Evolutionary conservation across 1,140 invertebrate species (phyloP), one percentile per base, ranked within the genome.

Genomic region (Drosophila mojavensis): DNA sequence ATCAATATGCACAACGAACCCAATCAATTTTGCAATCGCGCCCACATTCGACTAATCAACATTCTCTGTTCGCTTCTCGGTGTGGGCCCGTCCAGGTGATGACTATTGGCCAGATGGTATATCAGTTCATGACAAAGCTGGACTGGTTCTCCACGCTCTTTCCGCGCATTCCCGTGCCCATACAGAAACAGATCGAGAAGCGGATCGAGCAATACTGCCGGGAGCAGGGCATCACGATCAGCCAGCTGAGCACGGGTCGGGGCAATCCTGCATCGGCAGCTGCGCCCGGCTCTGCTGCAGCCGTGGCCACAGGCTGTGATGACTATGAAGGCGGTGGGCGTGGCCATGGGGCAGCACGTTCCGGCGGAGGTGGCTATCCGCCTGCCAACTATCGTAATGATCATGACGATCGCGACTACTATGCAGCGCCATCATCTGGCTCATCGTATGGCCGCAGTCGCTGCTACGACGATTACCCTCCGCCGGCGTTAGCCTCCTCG

Each of bases 131-230:
- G 15, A 97, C 97, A 28, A 99, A 99, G 92, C 93, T 99, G 48
- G 98, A 99, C 85, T 99, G 98, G 98, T 99, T 98, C 93, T 98
- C 97, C 3, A 99, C 99, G 5, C 93, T 99, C 11, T 99, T 99
- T 92, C 99, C 99, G 1, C 94, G 99, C 73, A 99, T 99, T 93
- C 99, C 99, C n/a, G 98, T 99, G 39, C 98, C 98, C 13, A 99
- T 99, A 81, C 98, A 99, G 93, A 98, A 97, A 91, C 96, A 96
- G 91, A 94, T 97, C 69, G 96, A 98, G 90, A 95, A 95, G 84
- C 95, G 94, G 82, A 92, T 96, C 66, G 93, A 94, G 59, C 94
- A 95, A 24, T 92, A 92, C 74, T 91, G 86, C 43, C 78, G 90
- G 5, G 78, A 88, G 20, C 78, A 92, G 71, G 73, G 73, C 50